Evolutionary conservation across 2,888 invertebrate species (phyloP).

Genomic region (Dorcus parallelipipedus): DNA sequence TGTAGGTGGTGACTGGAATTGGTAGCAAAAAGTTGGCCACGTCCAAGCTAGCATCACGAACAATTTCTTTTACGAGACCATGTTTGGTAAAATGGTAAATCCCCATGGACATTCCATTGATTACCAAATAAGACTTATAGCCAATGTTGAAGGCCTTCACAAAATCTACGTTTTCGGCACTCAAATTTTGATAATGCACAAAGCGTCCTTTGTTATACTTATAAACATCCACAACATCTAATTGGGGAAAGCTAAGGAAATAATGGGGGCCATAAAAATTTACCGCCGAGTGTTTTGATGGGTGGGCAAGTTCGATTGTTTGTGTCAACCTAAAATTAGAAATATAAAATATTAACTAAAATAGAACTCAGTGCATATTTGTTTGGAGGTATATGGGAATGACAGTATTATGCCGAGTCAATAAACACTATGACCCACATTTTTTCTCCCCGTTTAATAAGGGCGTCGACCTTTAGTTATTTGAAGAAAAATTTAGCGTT

Average conservation of each 20-base stretch:
- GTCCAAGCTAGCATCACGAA: slow-evolving; percentile 35
- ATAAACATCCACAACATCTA: slow-evolving; percentile 33
- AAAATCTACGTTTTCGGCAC: neutral
- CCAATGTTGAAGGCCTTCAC: slow-evolving; percentile 40
- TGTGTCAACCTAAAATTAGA: slow-evolving; percentile 35
- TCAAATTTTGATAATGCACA: slow-evolving; percentile 30
- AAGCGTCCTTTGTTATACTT: slow-evolving; percentile 34
- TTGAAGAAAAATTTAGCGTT: too few species aligned
- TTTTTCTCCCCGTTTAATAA: too few species aligned
- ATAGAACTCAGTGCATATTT: too few species aligned
- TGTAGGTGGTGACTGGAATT: slow-evolving; percentile 45
- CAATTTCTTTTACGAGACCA: slow-evolving; percentile 28
- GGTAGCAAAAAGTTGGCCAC: slow-evolving; percentile 41
- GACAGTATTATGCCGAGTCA: too few species aligned
- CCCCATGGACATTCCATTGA: slow-evolving; percentile 40
- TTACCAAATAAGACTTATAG: slow-evolving; percentile 42
- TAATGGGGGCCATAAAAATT: slow-evolving; percentile 28
- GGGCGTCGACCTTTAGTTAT: too few species aligned
- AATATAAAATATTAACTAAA: neutral
- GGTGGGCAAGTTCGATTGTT: slow-evolving; percentile 31
- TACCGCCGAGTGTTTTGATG: slow-evolving; percentile 34
- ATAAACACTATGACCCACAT: too few species aligned
- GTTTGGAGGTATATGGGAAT: too few species aligned
- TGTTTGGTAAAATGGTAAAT: slow-evolving; percentile 39
- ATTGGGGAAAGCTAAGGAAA: slow-evolving; percentile 41